Evolutionary conservation across 1,140 invertebrate species (phyloP).

Genomic region (Euglossa dilemma): DNA sequence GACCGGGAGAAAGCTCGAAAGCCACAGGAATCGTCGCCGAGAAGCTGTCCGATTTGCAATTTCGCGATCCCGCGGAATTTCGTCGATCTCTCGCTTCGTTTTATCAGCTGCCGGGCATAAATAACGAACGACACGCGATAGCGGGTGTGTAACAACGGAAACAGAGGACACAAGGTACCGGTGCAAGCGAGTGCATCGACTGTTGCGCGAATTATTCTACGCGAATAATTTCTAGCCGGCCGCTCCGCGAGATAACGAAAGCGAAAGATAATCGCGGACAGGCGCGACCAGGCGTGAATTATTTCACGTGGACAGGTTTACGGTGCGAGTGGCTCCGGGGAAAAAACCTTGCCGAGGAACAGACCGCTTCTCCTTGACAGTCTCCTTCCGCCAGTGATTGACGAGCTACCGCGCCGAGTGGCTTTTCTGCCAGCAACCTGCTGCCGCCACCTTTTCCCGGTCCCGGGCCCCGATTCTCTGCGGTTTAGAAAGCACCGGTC

Average conservation of each 20-base stretch:
- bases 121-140: too few species aligned
- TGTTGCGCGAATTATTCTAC: background rate
- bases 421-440: background rate
- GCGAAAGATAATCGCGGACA: conserved; percentile 16
- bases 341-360: background rate
- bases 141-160: too few species aligned
- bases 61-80: too few species aligned
- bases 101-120: too few species aligned
- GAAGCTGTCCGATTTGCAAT: background rate
- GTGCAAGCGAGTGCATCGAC: background rate
- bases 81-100: too few species aligned
- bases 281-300: conserved; percentile 40
- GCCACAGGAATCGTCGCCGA: background rate
- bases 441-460: background rate
- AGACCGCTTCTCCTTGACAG: conserved; percentile 11
- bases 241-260: conserved; percentile 11
- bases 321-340: background rate
- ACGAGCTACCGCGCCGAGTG: conserved; percentile 9
- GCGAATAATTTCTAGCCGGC: conserved; percentile 1
- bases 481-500: background rate
- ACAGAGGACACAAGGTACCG: too few species aligned
- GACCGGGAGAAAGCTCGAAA: background rate
- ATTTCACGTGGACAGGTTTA: conserved; percentile 35
- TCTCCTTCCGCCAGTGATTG: conserved; percentile 10
- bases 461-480: background rate